These are phyloP conservation scores for Cenopis cana DNA, from an alignment of 2,888 invertebrate genomes.

Conservation along the genomic window DNA sequence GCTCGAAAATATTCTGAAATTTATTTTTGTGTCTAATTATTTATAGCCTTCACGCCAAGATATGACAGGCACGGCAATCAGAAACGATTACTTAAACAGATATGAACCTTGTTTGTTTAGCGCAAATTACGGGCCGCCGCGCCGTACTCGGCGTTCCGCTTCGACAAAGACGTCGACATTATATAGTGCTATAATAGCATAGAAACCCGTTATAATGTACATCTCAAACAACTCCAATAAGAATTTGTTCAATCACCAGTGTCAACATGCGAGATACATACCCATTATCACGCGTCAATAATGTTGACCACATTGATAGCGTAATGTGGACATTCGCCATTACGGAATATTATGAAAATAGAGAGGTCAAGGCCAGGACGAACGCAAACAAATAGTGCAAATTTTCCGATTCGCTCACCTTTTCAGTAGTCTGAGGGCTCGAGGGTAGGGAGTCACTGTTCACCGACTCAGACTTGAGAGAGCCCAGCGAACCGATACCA, in stretches of 20 bases:
- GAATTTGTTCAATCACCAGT: conserved; percentile 34
- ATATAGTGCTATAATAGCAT: conserved; percentile 23
- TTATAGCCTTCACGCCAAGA: conserved; percentile 4
- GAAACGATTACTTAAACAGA: conserved; percentile 22
- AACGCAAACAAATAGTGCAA: conserved; percentile 76
- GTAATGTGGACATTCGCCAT: conserved; percentile 77
- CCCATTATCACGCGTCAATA: conserved; percentile 71
- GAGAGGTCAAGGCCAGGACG: conserved; percentile 85
- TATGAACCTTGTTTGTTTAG: conserved; percentile 36
- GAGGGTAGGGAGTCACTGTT: conserved; percentile 80
- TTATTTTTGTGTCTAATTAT: conserved; percentile 40
- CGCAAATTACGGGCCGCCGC: conserved; percentile 27
- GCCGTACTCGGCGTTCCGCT: conserved; percentile 37
- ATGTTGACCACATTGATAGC: conserved; percentile 75
- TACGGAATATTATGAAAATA: conserved; percentile 85
- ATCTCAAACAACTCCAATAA: conserved; percentile 20
- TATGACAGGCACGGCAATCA: not conserved
- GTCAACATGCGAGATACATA: conserved; percentile 56
- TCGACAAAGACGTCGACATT: conserved; percentile 30
- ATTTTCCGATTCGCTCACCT: conserved; percentile 67
- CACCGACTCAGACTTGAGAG: conserved; percentile 82
- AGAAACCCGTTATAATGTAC: conserved; percentile 38
- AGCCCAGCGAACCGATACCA: conserved; percentile 85
- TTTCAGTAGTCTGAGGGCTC: conserved; percentile 83
- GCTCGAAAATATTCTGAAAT: conserved; percentile 80